Conservation (phyloP, 2,888 invertebrate genomes). For the Drosophila nigritarsus region DNA sequence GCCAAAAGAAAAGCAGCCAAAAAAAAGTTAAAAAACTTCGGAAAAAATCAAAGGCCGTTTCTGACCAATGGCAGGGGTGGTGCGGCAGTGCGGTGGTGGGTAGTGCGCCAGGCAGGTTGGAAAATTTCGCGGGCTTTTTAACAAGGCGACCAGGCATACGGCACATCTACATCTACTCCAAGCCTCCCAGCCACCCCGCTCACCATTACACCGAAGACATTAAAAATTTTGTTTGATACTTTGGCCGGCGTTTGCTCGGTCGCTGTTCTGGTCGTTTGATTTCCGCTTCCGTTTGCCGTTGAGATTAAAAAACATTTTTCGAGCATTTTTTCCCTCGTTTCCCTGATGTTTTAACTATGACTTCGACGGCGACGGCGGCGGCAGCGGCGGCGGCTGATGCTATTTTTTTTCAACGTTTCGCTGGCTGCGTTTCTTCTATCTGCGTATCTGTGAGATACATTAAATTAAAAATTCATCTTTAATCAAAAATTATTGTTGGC, state of each 20-base stretch:
- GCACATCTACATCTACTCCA: constrained; percentile 70
- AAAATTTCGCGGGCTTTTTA: constrained; percentile 79
- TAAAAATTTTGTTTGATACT: constrained; percentile 78
- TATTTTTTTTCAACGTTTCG: constrained; percentile 47
- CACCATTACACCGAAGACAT: constrained; percentile 55
- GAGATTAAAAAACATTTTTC: constrained; percentile 82
- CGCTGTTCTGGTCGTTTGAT: constrained; percentile 84
- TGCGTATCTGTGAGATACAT: constrained; percentile 75
- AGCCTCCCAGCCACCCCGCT: constrained; percentile 35
- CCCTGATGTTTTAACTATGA: constrained; percentile 54
- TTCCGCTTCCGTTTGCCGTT: constrained; percentile 84
- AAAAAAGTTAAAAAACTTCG: constrained; percentile 78
- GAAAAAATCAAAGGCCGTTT: constrained; percentile 78
- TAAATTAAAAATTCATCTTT: constrained; percentile 84
- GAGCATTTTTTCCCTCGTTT: constrained; percentile 75
- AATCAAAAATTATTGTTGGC: constrained; percentile 84
- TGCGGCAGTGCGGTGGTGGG: not conserved
- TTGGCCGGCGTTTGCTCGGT: constrained; percentile 55
- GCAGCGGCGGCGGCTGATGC: constrained; percentile 2
- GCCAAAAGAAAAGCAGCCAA: constrained; percentile 63
- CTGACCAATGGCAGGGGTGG: constrained; percentile 26
- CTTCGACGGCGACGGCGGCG: constrained; percentile 22
- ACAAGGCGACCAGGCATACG: constrained; percentile 72
- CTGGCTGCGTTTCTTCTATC: constrained; percentile 61
- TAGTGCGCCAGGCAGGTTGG: constrained; percentile 27